Conservation (phyloP, 2,888 invertebrate species). For the Carterocephalus palaemon region DNA sequence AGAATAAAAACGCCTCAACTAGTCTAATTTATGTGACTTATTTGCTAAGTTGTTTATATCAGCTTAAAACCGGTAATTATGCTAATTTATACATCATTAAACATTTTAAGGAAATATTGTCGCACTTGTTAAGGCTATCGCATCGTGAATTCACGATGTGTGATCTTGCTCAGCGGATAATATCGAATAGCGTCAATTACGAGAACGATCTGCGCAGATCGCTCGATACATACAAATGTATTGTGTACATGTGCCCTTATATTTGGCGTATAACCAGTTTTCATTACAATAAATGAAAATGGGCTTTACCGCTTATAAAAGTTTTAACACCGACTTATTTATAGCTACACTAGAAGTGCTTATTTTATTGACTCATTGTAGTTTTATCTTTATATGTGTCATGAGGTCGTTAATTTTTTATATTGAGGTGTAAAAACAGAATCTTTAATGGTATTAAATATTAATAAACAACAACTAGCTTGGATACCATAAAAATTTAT, state of each 20-base stretch:
- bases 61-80: too few species aligned
- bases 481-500: too few species aligned
- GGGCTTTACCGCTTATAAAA: slow-evolving; percentile 23
- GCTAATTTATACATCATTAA: slow-evolving; percentile 62
- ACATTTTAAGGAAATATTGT: slow-evolving; percentile 63
- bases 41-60: too few species aligned
- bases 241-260: slow-evolving; percentile 64
- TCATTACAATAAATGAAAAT: slow-evolving; percentile 30
- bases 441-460: not conserved
- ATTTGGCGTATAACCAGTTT: slow-evolving; percentile 32
- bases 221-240: slow-evolving; percentile 71
- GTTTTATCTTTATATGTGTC: slow-evolving; percentile 14
- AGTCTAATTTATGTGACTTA: too few species aligned
- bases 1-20: slow-evolving; percentile 29
- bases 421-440: slow-evolving; percentile 3
- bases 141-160: slow-evolving; percentile 49
- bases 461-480: slow-evolving; percentile 3
- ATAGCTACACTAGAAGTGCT: slow-evolving; percentile 21
- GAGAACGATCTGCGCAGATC: slow-evolving; percentile 61
- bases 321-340: slow-evolving; percentile 19
- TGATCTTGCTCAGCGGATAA: slow-evolving; percentile 71
- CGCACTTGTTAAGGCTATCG: slow-evolving; percentile 68
- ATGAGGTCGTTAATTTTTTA: slow-evolving; percentile 15
- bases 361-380: slow-evolving; percentile 20
- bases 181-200: slow-evolving; percentile 76